These are phyloP conservation scores for Ceratina calcarata DNA, from an alignment of 1,140 invertebrate species.

Conservation along the genomic window DNA sequence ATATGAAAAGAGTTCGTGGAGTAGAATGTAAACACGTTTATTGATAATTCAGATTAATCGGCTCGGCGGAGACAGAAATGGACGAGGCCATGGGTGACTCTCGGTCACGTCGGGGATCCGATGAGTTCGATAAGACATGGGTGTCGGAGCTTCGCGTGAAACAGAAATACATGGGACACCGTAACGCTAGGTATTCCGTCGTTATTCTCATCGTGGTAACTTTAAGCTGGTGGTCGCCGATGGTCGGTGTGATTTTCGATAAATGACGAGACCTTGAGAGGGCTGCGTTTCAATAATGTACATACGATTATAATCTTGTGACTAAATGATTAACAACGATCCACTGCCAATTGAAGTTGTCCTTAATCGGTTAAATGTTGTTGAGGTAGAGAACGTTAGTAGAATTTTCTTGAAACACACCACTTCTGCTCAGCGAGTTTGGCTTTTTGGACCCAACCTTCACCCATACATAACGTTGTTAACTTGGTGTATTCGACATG, in stretches of 20 bases:
- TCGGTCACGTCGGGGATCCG: conserved; percentile 59
- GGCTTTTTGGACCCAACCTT: neutral
- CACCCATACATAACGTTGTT: conserved; percentile 1
- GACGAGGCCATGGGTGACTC: conserved; percentile 72
- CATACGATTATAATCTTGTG: conserved; percentile 24
- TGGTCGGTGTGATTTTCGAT: conserved; percentile 14
- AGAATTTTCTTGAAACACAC: conserved; percentile 3
- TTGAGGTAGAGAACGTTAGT: neutral
- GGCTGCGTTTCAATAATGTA: conserved; percentile 4
- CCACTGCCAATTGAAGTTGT: neutral
- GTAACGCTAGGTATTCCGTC: conserved; percentile 86
- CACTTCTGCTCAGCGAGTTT: conserved; percentile 51
- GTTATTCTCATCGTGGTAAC: neutral
- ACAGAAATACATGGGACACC: conserved; percentile 89
- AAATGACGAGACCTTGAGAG: neutral
- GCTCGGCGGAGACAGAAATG: conserved; percentile 74
- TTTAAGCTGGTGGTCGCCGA: conserved; percentile 22
- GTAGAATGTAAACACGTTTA: neutral
- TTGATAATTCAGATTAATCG: conserved; percentile 60
- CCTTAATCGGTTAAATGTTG: conserved; percentile 22
- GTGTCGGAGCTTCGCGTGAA: conserved; percentile 81
- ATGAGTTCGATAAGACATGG: conserved; percentile 66
- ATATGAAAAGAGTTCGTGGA: neutral
- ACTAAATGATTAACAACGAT: conserved; percentile 46
- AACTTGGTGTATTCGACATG: conserved; percentile 10